Conservation (phyloP, 1,140 invertebrate species). For the Dendroctonus ponderosae region DNA sequence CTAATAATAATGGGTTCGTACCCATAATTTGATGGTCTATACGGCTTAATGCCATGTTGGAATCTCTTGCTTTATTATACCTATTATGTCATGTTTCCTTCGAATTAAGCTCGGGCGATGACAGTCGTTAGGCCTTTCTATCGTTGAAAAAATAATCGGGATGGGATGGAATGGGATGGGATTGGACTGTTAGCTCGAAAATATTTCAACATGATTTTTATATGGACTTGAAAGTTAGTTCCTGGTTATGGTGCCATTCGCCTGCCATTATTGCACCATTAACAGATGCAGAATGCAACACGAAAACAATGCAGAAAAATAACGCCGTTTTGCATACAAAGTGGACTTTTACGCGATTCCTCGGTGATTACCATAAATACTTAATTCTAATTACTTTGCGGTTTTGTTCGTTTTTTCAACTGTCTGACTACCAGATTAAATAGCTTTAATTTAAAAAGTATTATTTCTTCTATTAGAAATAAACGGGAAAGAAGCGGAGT, state of each 20-base stretch:
- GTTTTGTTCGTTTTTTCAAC: not conserved
- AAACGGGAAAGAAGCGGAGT: no score
- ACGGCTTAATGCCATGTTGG: constrained; percentile 11
- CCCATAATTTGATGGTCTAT: constrained; percentile 13
- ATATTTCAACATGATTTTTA: no score
- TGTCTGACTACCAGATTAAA: no score
- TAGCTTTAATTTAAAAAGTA: no score
- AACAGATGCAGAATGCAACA: not conserved
- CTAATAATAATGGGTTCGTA: constrained; percentile 7
- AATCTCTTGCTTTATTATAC: constrained; percentile 10
- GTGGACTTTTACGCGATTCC: not conserved
- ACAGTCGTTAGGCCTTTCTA: constrained; percentile 12
- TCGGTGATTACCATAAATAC: constrained; percentile 3
- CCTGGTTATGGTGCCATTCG: no score
- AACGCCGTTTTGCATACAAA: not conserved
- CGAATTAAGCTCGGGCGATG: constrained; percentile 13
- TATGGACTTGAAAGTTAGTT: no score
- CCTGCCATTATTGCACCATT: not conserved
- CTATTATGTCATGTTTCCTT: constrained; percentile 18
- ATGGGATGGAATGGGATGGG: not conserved
- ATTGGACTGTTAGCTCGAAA: not conserved
- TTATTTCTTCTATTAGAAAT: no score
- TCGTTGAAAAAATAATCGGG: not conserved
- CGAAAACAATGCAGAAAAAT: constrained; percentile 1
- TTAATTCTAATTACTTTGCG: constrained; percentile 1